Conservation (phyloP, 1,140 invertebrate species). For the Mycetomoellerius zeteki region DNA sequence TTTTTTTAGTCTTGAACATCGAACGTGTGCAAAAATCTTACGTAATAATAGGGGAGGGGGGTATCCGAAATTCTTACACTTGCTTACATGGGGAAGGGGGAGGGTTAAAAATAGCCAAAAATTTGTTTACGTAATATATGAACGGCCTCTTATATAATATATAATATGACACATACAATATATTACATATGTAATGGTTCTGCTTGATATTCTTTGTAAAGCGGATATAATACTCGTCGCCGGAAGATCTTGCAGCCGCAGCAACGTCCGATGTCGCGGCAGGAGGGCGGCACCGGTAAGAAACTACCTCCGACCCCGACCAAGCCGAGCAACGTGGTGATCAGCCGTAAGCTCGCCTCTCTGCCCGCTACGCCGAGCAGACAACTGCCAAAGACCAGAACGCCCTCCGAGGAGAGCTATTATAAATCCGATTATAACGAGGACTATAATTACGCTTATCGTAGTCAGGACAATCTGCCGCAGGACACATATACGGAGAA, state of each 20-base stretch:
- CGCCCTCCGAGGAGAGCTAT: slow-evolving; percentile 85
- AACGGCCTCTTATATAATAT: no score
- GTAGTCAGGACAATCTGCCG: slow-evolving; percentile 89
- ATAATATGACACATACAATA: not conserved
- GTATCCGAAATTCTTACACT: no score
- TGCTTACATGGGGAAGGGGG: no score
- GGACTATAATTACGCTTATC: slow-evolving; percentile 91
- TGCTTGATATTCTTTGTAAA: slow-evolving; percentile 61
- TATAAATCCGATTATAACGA: slow-evolving; percentile 89
- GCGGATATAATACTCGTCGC: slow-evolving; percentile 77
- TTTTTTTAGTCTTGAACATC: no score
- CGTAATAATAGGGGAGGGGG: no score
- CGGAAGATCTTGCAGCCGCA: slow-evolving; percentile 80
- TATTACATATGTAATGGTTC: not conserved
- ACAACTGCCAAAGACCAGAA: slow-evolving; percentile 87
- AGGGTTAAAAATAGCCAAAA: no score
- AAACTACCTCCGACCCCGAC: slow-evolving; percentile 85
- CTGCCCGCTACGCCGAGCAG: slow-evolving; percentile 87
- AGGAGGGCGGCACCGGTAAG: slow-evolving; percentile 83
- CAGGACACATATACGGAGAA: slow-evolving; percentile 83
- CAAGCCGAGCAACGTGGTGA: slow-evolving; percentile 83
- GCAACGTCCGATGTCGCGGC: slow-evolving; percentile 79
- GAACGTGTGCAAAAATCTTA: no score
- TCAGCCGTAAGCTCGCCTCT: slow-evolving; percentile 83
- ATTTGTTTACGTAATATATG: no score